phyloP scores from a whole-genome alignment of 2,797 vertebrate species.

The Pogonophryne albipinna region DNA sequence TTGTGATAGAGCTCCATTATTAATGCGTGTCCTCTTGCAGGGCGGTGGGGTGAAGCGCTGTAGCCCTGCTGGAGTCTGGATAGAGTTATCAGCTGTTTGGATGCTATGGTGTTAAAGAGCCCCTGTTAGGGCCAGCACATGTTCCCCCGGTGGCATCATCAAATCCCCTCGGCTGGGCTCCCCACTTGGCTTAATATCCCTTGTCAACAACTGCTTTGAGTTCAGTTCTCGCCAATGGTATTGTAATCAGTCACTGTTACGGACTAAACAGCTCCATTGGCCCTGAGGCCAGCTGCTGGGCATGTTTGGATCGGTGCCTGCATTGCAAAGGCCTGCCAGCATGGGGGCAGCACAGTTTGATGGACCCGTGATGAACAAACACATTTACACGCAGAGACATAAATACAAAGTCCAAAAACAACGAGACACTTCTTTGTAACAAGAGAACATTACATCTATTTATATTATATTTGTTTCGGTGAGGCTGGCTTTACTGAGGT shows the following conservation, averaged over 20 bases:
- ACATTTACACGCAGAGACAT: slow-evolving; percentile 6
- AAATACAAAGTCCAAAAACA: slow-evolving; percentile 14
- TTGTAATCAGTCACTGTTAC: slow-evolving; percentile 78
- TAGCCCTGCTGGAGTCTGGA: slow-evolving; percentile 48
- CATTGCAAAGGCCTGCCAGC: slow-evolving; percentile 63
- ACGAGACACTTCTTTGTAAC: slow-evolving; percentile 12
- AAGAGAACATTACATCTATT: slow-evolving; percentile 53
- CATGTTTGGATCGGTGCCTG: slow-evolving; percentile 67
- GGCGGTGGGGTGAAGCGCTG: slow-evolving; percentile 35
- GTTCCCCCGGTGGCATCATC: slow-evolving; percentile 76
- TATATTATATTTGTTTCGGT: slow-evolving; percentile 17
- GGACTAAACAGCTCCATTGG: slow-evolving; percentile 65
- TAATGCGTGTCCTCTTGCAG: slow-evolving; percentile 40
- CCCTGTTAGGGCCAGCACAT: slow-evolving; percentile 69
- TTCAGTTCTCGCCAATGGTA: slow-evolving; percentile 69
- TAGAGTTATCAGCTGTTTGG: slow-evolving; percentile 78
- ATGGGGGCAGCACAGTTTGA: slow-evolving; percentile 64
- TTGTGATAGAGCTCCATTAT: slow-evolving; percentile 40
- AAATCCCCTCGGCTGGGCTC: slow-evolving; percentile 71
- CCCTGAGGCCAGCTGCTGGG: slow-evolving; percentile 71
- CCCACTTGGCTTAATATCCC: slow-evolving; percentile 76
- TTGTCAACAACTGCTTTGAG: slow-evolving; percentile 81
- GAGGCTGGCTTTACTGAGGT: slow-evolving; percentile 9
- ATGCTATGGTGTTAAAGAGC: slow-evolving; percentile 68
- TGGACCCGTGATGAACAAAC: slow-evolving; percentile 46